Evolutionary conservation across 2,113 vertebrate species (phyloP).

Genomic region (Camelus dromedarius): DNA sequence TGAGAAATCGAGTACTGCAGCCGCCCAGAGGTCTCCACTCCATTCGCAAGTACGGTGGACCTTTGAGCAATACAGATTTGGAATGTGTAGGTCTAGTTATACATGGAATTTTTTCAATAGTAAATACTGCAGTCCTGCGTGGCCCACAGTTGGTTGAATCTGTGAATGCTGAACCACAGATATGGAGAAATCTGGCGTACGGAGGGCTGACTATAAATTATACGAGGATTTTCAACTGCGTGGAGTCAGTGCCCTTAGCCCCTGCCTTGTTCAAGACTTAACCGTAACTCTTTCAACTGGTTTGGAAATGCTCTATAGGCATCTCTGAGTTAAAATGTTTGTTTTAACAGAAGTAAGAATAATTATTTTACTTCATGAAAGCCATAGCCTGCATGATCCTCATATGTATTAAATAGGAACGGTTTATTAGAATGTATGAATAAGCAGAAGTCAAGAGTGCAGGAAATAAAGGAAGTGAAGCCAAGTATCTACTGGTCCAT

Average conservation of each 20-base stretch:
- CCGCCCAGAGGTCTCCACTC: not conserved
- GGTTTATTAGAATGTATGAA: not conserved
- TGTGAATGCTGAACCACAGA: not conserved
- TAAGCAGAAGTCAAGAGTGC: not conserved
- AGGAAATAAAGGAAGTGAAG: not conserved
- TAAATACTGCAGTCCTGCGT: not conserved
- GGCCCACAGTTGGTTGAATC: not conserved
- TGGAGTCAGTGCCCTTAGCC: not conserved
- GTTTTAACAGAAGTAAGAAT: not conserved
- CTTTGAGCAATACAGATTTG: not conserved
- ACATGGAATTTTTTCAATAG: not conserved
- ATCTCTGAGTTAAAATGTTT: constrained; percentile 22
- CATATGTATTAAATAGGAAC: not conserved
- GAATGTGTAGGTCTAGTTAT: not conserved
- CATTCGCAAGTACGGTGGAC: not conserved
- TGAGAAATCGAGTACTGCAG: not conserved
- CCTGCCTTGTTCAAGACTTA: not conserved
- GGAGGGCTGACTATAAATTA: not conserved
- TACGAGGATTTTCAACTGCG: not conserved
- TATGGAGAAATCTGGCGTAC: not conserved
- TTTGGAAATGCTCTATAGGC: not conserved
- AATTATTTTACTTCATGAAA: not conserved
- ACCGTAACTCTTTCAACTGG: not conserved
- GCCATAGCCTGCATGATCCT: not conserved
- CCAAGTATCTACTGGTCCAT: not conserved